Evolutionary conservation across 37 sponge, comb jelly and placozoan species (phyloP).

Genomic region (Axinella damicornis): DNA sequence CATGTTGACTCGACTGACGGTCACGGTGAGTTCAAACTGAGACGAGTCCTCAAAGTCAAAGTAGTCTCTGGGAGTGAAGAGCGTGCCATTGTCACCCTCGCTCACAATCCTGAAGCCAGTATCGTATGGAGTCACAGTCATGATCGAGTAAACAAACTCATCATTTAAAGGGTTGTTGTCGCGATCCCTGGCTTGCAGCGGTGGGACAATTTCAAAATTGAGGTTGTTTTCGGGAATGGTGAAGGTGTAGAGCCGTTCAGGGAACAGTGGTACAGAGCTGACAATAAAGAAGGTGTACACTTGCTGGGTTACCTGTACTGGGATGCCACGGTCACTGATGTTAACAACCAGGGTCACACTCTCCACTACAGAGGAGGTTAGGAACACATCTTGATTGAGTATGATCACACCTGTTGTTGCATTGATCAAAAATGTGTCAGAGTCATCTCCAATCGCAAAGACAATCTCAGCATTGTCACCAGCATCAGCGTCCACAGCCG

Average conservation of each 20-base stretch:
- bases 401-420: slow-evolving; percentile 32
- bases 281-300: slow-evolving; percentile 47
- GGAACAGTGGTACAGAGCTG: slow-evolving; percentile 54
- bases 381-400: not conserved
- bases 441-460: slow-evolving; percentile 28
- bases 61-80: slow-evolving; percentile 49
- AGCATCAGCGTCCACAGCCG: slow-evolving; percentile 66
- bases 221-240: slow-evolving; percentile 43
- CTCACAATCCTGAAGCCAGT: slow-evolving; percentile 55
- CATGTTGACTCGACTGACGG: slow-evolving; percentile 63
- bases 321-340: slow-evolving; percentile 46
- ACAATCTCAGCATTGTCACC: slow-evolving; percentile 64
- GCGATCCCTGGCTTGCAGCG: slow-evolving; percentile 51
- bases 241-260: slow-evolving; percentile 15
- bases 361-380: not conserved
- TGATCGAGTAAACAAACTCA: slow-evolving; percentile 55
- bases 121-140: slow-evolving; percentile 57
- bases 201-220: not conserved
- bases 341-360: slow-evolving; percentile 8
- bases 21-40: slow-evolving; percentile 41
- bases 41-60: slow-evolving; percentile 73
- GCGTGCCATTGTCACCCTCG: slow-evolving; percentile 25
- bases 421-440: slow-evolving; percentile 36
- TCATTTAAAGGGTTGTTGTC: slow-evolving; percentile 54
- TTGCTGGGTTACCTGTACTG: not conserved